These are phyloP conservation scores for Brachyhypopomus occidentalis DNA, from an alignment of 2,113 vertebrate species.

Conservation along the genomic window DNA sequence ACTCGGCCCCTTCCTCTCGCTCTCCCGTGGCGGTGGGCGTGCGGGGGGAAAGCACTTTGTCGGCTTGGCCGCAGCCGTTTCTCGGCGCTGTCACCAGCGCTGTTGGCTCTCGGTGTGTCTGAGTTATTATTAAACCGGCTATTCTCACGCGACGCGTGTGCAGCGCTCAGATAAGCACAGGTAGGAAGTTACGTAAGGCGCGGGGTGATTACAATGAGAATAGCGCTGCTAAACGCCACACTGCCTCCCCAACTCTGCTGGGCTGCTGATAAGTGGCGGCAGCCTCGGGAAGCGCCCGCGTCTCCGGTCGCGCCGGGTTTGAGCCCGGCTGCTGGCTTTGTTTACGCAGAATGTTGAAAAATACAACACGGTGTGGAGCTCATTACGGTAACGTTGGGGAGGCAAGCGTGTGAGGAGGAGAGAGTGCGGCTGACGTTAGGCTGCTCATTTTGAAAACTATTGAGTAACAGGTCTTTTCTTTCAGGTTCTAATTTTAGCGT, in stretches of 20 bases:
- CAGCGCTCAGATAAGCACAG: slow-evolving; percentile 77
- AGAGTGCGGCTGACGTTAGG: slow-evolving; percentile 39
- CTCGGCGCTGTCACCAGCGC: slow-evolving; percentile 56
- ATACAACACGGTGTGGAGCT: slow-evolving; percentile 35
- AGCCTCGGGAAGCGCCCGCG: slow-evolving; percentile 37
- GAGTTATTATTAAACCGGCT: slow-evolving; percentile 77
- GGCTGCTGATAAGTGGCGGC: slow-evolving; percentile 73
- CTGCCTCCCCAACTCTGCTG: slow-evolving; percentile 71
- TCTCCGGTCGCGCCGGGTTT: slow-evolving; percentile 27
- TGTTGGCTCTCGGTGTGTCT: slow-evolving; percentile 54
- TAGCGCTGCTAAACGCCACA: slow-evolving; percentile 69
- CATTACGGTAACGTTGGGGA: slow-evolving; percentile 52
- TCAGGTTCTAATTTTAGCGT: slow-evolving; percentile 6
- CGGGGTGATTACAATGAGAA: slow-evolving; percentile 71
- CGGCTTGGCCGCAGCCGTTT: slow-evolving; percentile 39
- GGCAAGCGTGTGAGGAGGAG: slow-evolving; percentile 26
- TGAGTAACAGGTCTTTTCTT: slow-evolving; percentile 18
- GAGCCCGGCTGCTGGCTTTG: slow-evolving; percentile 44
- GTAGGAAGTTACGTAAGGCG: slow-evolving; percentile 78
- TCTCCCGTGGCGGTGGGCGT: slow-evolving; percentile 41
- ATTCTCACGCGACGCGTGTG: slow-evolving; percentile 74
- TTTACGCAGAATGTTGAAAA: slow-evolving; percentile 41
- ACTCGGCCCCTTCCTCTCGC: not conserved
- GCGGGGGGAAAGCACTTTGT: slow-evolving; percentile 53
- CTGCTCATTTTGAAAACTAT: slow-evolving; percentile 33